phyloP scores from a whole-genome alignment of 2,113 vertebrate species.

The Pitta sordida region DNA sequence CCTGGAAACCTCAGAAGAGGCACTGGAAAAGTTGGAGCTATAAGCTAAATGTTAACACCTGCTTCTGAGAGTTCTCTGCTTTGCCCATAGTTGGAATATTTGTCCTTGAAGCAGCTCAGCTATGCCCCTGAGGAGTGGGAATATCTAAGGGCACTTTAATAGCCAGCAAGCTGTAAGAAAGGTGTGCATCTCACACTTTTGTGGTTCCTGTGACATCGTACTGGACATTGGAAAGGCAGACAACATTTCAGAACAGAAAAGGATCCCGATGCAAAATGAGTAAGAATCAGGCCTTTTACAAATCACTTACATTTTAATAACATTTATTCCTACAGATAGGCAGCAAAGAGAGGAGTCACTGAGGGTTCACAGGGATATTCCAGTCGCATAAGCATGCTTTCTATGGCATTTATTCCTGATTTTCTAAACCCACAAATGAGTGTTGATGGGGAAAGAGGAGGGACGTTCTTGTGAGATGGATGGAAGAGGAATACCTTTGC shows the following conservation, averaged over 20 bases:
- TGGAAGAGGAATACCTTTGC: not conserved
- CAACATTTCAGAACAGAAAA: not conserved
- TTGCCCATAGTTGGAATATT: slow-evolving; percentile 11
- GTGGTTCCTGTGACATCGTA: not conserved
- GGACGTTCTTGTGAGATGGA: not conserved
- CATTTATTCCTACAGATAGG: not conserved
- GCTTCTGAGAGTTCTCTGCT: not conserved
- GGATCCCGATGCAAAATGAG: not conserved
- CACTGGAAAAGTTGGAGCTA: not conserved
- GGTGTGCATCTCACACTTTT: not conserved
- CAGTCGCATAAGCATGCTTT: not conserved
- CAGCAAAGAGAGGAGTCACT: not conserved
- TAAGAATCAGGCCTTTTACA: not conserved
- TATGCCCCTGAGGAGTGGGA: not conserved
- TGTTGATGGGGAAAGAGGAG: not conserved
- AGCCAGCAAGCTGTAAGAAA: not conserved
- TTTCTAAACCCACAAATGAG: not conserved
- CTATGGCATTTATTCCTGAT: not conserved
- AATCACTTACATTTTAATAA: not conserved
- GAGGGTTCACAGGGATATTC: not conserved
- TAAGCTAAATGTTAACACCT: not conserved
- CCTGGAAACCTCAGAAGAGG: not conserved
- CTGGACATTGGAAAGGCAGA: not conserved
- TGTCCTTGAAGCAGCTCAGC: slow-evolving; percentile 6
- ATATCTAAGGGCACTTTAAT: not conserved